phyloP scores from a whole-genome alignment of 2,888 invertebrate genomes.

The Polyommatus iphigenia region DNA sequence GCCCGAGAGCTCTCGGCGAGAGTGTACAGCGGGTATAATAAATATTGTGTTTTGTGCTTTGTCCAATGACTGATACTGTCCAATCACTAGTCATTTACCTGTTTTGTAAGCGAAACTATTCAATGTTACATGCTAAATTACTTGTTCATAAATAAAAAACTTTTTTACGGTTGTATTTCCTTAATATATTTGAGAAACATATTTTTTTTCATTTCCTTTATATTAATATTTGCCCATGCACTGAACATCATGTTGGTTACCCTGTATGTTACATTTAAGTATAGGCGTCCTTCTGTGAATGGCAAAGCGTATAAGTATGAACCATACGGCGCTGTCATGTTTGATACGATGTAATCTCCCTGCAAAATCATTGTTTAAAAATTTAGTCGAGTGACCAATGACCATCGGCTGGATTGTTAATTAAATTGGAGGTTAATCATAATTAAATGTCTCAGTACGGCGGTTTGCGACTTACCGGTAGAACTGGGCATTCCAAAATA shows the following conservation, averaged over 20 bases:
- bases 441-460: too few relatives aligned
- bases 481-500: background rate
- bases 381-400: background rate
- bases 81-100: too few relatives aligned
- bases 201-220: constrained; percentile 6
- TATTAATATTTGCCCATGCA: background rate
- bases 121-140: too few relatives aligned
- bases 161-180: background rate
- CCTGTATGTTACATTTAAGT: background rate
- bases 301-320: background rate
- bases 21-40: too few relatives aligned
- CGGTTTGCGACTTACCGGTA: background rate
- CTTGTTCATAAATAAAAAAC: too few relatives aligned
- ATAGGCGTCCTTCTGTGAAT: background rate
- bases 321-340: background rate
- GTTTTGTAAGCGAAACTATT: too few relatives aligned
- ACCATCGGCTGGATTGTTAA: background rate
- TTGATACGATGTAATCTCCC: background rate
- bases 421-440: too few relatives aligned
- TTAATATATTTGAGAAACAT: background rate
- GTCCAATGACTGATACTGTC: too few relatives aligned
- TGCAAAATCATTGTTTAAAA: background rate
- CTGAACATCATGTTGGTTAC: background rate
- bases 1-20: too few relatives aligned
- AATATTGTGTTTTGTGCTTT: too few relatives aligned